Evolutionary conservation across 2,113 vertebrate genomes (phyloP).

Genomic region (Trogon surrucura): DNA sequence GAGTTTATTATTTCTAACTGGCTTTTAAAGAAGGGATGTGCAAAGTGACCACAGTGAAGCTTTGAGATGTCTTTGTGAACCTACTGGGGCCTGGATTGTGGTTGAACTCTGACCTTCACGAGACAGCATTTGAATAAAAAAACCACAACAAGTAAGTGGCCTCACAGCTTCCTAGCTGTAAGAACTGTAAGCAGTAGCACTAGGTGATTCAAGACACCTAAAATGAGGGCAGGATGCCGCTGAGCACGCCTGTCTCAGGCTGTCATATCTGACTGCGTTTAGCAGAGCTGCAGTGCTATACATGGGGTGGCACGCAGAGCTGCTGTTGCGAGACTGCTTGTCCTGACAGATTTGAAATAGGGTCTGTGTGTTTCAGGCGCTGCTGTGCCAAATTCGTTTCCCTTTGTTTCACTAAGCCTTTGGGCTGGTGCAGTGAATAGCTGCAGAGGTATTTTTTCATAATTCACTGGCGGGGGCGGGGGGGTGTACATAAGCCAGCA

Average conservation of each 20-base stretch:
- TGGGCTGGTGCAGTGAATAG: constrained; percentile 27
- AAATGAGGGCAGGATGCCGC: not conserved
- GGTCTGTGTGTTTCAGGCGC: not conserved
- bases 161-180: not conserved
- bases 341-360: constrained; percentile 31
- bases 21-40: not conserved
- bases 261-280: not conserved
- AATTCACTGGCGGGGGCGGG: not conserved
- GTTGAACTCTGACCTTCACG: not conserved
- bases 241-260: not conserved
- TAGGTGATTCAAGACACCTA: not conserved
- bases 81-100: not conserved
- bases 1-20: not conserved
- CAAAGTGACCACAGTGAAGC: not conserved
- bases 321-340: constrained; percentile 7
- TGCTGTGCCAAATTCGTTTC: not conserved
- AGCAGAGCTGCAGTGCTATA: not conserved
- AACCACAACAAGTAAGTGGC: not conserved
- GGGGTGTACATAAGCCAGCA: not conserved
- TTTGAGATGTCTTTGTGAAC: not conserved
- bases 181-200: not conserved
- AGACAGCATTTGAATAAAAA: not conserved
- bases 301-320: not conserved
- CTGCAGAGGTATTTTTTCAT: constrained; percentile 29
- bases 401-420: constrained; percentile 53